Conservation (phyloP, 2,797 vertebrate genomes). For the Darevskia mixta region DNA sequence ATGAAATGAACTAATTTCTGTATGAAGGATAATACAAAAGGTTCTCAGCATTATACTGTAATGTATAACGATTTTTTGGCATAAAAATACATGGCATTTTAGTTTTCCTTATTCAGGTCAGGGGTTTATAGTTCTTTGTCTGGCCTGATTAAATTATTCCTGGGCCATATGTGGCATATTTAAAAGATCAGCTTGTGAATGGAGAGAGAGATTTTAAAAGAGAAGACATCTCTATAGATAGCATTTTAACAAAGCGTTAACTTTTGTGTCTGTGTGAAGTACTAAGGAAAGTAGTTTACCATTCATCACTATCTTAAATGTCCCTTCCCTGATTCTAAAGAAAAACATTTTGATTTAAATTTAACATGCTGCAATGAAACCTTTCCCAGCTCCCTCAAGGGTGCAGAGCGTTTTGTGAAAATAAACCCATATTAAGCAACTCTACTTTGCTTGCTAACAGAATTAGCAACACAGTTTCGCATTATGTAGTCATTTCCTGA, state of each 20-base stretch:
- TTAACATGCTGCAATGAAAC: neutral
- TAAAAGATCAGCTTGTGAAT: neutral
- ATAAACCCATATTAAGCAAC: neutral
- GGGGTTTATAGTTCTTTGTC: neutral
- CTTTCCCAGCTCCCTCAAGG: neutral
- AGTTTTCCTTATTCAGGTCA: neutral
- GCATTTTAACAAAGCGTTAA: neutral
- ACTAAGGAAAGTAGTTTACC: neutral
- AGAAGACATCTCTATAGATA: neutral
- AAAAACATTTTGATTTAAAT: neutral
- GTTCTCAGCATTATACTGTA: neutral
- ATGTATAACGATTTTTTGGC: neutral
- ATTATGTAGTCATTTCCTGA: constrained; percentile 2
- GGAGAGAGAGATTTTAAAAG: neutral
- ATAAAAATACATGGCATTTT: neutral
- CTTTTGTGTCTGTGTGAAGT: neutral
- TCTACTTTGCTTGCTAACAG: neutral
- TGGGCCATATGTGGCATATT: neutral
- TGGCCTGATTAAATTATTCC: neutral
- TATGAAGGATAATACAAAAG: neutral
- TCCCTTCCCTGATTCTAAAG: neutral
- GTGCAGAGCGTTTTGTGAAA: neutral
- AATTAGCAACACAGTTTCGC: neutral
- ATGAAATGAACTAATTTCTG: neutral
- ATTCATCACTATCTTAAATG: neutral